Base-by-base conservation (phyloP, 2,113 vertebrate species). In the Neodontobutis hainanensis region DNA sequence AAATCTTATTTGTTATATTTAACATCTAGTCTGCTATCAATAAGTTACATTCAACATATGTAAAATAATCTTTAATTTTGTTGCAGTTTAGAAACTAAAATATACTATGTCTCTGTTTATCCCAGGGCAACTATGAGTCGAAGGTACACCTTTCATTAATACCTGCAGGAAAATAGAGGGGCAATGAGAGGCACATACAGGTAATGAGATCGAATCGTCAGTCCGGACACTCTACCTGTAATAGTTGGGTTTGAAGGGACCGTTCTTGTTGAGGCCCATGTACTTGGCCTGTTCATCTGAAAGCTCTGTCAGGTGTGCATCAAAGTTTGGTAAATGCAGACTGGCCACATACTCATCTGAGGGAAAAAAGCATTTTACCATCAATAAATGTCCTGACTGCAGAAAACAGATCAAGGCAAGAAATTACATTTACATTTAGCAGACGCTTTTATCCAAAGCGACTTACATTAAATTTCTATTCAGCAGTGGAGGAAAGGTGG, bases 181-280 rank as follows among this genome's bases (percentile, higher is more conserved):
- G 60, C 50, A 68, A 38, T 71, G 34, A 36, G 56, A 0, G 19
- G 19, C 19, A 58, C 9, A 59, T 58, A 6, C 35, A 34, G 11
- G 35, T 42, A 38, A 6, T 42, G 10, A 55, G 8, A n/a, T 8
- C 6, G 7, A 1, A 12, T 34, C 0, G n/a, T 55, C 3, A 36
- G 34, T n/a, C 11, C 11, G n/a, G 1, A 55, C 32, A 36, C 6
- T 57, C 14, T 62, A 97, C 97, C 97, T 96, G 93, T 98, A 99
- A 85, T 99, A 98, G 89, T 99, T 99, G 46, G 97, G 97, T 89
- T 99, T 99, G 87, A 99, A 99, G 47, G 97, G 97, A n/a, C 97
- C 97, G 0, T 99, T 98, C 89, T 99, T 99, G 82, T 99, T 98
- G 68, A 99, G 94, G 61, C 97, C 97, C 93, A 99, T 94, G 85